Evolutionary conservation across 1,140 invertebrate species (phyloP).

Genomic region (Drosophila biarmipes): DNA sequence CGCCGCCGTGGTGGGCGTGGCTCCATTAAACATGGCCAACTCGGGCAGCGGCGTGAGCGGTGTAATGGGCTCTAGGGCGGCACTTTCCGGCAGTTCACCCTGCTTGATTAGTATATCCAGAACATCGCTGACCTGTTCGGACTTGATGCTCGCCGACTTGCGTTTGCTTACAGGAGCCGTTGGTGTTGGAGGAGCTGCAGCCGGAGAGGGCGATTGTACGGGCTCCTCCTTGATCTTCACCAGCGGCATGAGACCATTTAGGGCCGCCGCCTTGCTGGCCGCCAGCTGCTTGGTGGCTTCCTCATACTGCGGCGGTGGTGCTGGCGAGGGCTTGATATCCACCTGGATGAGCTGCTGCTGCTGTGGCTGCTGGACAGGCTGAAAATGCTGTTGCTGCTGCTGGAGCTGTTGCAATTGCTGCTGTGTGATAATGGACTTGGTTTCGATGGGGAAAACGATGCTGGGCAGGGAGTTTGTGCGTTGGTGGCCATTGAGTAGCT

Average conservation of each 20-base stretch:
- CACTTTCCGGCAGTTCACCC: conserved; percentile 95
- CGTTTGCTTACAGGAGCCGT: conserved; percentile 54
- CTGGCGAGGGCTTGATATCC: conserved; percentile 84
- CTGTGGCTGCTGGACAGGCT: conserved; percentile 44
- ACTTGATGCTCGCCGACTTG: conserved; percentile 88
- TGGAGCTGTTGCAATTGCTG: conserved; percentile 72
- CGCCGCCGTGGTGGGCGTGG: conserved; percentile 46
- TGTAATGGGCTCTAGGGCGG: conserved; percentile 91
- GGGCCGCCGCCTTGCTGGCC: conserved; percentile 73
- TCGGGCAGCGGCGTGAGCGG: conserved; percentile 84
- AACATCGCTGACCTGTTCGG: conserved; percentile 96
- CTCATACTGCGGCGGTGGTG: conserved; percentile 88
- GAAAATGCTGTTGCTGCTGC: conserved; percentile 54
- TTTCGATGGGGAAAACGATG: conserved; percentile 78
- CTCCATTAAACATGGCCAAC: conserved; percentile 48
- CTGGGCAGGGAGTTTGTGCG: conserved; percentile 78
- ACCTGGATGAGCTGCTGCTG: conserved; percentile 79
- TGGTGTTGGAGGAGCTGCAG: conserved; percentile 1
- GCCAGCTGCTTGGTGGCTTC: conserved; percentile 88
- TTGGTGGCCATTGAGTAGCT: conserved; percentile 80
- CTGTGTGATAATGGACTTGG: conserved; percentile 73
- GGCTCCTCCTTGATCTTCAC: conserved; percentile 81
- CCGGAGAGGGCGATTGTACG: conserved; percentile 27
- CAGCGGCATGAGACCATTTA: conserved; percentile 49
- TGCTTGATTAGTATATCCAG: conserved; percentile 97